A percentile compares a stretch with the other conserved stretches of the same genome.
Conservation (phyloP, 2,113 vertebrate genomes). For the Hippocampus comes region DNA sequence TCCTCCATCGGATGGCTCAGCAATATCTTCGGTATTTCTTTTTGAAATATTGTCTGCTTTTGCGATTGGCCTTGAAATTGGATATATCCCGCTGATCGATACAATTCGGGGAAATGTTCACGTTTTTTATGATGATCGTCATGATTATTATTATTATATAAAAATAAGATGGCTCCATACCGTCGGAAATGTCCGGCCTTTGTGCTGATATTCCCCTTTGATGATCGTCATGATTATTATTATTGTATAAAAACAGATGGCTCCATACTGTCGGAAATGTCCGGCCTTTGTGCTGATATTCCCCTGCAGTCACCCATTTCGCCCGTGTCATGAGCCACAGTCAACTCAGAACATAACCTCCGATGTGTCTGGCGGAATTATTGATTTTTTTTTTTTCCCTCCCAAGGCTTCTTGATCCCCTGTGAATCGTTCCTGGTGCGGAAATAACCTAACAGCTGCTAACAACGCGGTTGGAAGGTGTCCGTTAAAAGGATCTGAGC, state of each 20-base stretch:
- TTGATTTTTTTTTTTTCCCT: neutral
- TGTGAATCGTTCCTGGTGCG: neutral
- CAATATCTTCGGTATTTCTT: neutral
- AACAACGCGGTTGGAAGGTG: neutral
- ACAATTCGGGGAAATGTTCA: too few species aligned
- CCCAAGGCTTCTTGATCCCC: constrained; percentile 2
- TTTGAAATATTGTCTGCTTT: neutral
- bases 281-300: neutral
- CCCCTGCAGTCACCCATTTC: neutral
- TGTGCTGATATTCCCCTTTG: neutral
- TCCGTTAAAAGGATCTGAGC: neutral
- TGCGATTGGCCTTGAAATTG: neutral
- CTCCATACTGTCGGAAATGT: neutral
- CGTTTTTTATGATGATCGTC: too few species aligned
- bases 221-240: too few species aligned
- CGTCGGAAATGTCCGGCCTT: neutral
- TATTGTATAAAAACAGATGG: neutral
- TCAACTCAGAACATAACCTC: neutral
- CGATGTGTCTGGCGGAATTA: neutral
- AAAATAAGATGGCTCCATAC: neutral
- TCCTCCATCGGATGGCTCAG: neutral
- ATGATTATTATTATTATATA: neutral
- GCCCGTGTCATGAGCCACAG: neutral
- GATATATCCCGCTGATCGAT: too few species aligned
- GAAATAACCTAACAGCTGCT: neutral